A percentile compares a stretch with the other conserved stretches of the same genome.
Conservation (phyloP, 2,113 vertebrate species). For the Litocranius walleri region DNA sequence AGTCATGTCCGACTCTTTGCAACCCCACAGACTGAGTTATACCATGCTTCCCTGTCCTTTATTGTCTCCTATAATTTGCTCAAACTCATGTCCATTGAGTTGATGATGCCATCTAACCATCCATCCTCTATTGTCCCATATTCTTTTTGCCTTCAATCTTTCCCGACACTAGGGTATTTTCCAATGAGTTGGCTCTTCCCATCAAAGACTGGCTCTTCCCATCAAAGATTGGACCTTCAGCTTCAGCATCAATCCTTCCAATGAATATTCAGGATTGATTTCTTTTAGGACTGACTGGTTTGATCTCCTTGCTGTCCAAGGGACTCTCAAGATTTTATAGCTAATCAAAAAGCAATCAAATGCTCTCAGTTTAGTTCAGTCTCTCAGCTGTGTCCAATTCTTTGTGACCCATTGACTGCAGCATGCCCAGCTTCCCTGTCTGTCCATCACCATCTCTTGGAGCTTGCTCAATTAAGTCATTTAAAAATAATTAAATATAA, state of each 20-base stretch:
- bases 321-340: neutral
- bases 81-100: neutral
- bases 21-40: neutral
- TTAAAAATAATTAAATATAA: neutral
- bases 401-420: neutral
- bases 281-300: neutral
- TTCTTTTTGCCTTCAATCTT: neutral
- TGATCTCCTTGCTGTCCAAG: neutral
- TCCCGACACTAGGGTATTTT: neutral
- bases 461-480: neutral
- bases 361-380: neutral
- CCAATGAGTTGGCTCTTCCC: neutral
- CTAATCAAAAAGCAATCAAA: neutral
- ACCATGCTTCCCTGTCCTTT: neutral
- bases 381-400: neutral
- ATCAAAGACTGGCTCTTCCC: neutral
- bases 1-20: neutral
- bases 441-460: neutral
- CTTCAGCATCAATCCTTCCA: neutral
- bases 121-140: neutral
- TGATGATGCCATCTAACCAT: neutral
- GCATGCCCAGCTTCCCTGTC: neutral
- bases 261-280: neutral
- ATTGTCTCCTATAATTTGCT: neutral
- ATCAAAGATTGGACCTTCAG: neutral